Conservation (phyloP, 2,797 vertebrate species). For the Cirrhinus molitorella region DNA sequence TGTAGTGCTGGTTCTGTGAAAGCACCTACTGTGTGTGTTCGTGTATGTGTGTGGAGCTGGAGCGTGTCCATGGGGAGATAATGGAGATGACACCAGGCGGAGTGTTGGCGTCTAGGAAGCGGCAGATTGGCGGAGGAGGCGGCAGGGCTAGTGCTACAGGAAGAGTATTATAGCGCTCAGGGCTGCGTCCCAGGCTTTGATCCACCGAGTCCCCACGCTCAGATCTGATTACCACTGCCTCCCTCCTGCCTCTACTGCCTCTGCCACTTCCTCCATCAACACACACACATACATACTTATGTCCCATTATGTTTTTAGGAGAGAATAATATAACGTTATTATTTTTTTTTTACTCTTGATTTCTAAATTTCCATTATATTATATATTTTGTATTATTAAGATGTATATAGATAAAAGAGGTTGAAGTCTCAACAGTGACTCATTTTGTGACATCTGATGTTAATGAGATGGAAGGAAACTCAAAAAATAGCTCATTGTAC, state of each 20-base stretch:
- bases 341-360: background rate
- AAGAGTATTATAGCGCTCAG: constrained; percentile 65
- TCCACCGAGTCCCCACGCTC: constrained; percentile 63
- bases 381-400: background rate
- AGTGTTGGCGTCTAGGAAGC: constrained; percentile 66
- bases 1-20: constrained; percentile 32
- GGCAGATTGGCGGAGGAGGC: constrained; percentile 68
- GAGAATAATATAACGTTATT: constrained; percentile 1
- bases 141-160: constrained; percentile 62
- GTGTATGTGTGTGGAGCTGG: constrained; percentile 12
- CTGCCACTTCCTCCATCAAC: constrained; percentile 60
- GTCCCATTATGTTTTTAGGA: constrained; percentile 30
- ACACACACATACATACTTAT: constrained; percentile 19
- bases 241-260: constrained; percentile 58
- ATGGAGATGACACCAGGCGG: constrained; percentile 68
- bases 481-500: background rate
- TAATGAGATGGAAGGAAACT: constrained; percentile 30
- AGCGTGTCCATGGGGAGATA: constrained; percentile 61
- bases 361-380: background rate
- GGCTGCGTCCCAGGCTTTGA: constrained; percentile 66
- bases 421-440: background rate
- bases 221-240: constrained; percentile 67
- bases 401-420: background rate
- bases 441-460: background rate
- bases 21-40: constrained; percentile 21